These are phyloP conservation scores for Dreissena rostriformis DNA, from an alignment of 1,140 invertebrate species.

Conservation along the genomic window DNA sequence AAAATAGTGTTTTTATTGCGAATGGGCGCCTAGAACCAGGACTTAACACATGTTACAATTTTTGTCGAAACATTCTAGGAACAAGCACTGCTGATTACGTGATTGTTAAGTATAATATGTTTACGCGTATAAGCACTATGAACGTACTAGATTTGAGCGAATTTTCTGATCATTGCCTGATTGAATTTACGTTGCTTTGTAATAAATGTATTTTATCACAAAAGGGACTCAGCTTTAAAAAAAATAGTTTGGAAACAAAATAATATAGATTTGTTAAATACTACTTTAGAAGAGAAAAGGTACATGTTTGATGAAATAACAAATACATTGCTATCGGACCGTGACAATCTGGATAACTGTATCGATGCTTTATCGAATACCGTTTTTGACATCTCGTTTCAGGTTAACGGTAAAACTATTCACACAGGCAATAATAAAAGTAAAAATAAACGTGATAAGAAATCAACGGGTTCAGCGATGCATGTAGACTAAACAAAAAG, in stretches of 20 bases:
- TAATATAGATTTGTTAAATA: not conserved
- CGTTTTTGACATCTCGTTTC: constrained; percentile 6
- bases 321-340: not conserved
- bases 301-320: constrained; percentile 1
- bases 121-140: constrained; percentile 9
- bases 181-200: not conserved
- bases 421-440: not conserved
- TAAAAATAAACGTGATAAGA: not conserved
- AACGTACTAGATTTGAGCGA: not conserved
- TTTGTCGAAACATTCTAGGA: not conserved
- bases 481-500: no score
- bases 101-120: not conserved
- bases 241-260: constrained; percentile 14
- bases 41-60: not conserved
- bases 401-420: constrained; percentile 11
- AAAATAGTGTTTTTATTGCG: constrained; percentile 11
- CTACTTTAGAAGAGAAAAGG: constrained; percentile 7
- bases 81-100: constrained; percentile 11
- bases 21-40: constrained; percentile 13
- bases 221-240: not conserved
- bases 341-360: constrained; percentile 4
- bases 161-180: constrained; percentile 21
- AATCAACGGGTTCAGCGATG: constrained; percentile 7
- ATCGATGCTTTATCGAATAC: no score
- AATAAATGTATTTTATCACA: constrained; percentile 3